These are phyloP conservation scores for Sarotherodon lohbergeri DNA, from an alignment of 2,113 vertebrate genomes.

Conservation along the genomic window DNA sequence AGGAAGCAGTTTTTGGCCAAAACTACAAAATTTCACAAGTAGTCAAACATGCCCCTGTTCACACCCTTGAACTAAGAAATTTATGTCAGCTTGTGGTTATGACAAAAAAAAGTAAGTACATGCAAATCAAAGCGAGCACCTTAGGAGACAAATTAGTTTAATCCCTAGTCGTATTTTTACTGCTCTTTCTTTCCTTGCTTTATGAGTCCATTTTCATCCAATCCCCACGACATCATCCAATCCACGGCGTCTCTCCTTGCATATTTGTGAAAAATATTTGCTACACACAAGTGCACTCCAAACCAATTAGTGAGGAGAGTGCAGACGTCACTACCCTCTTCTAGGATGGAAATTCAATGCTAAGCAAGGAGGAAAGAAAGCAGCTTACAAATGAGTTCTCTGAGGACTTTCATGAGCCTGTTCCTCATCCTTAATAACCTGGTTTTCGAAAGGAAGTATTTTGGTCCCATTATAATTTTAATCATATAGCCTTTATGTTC, in stretches of 20 bases:
- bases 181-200: not conserved
- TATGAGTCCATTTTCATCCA: not conserved
- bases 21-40: not conserved
- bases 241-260: not conserved
- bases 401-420: not conserved
- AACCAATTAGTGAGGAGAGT: conserved; percentile 1
- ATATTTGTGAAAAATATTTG: conserved; percentile 3
- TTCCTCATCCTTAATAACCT: not conserved
- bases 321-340: not conserved
- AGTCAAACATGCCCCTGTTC: not conserved
- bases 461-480: not conserved
- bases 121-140: not conserved
- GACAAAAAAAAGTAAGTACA: not conserved
- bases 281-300: not conserved
- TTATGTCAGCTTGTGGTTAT: conserved; percentile 7
- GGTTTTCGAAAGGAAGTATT: not conserved
- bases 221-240: not conserved
- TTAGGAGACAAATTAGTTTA: not conserved
- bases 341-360: not conserved
- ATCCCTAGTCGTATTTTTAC: not conserved
- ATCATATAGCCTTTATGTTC: not conserved
- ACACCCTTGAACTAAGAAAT: not conserved
- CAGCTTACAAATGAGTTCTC: conserved; percentile 11
- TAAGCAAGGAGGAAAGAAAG: not conserved
- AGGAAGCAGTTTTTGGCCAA: not conserved